A percentile compares a stretch with the other conserved stretches of the same genome.
Conservation (phyloP, 2,797 vertebrate genomes). For the Gastrophryne carolinensis region DNA sequence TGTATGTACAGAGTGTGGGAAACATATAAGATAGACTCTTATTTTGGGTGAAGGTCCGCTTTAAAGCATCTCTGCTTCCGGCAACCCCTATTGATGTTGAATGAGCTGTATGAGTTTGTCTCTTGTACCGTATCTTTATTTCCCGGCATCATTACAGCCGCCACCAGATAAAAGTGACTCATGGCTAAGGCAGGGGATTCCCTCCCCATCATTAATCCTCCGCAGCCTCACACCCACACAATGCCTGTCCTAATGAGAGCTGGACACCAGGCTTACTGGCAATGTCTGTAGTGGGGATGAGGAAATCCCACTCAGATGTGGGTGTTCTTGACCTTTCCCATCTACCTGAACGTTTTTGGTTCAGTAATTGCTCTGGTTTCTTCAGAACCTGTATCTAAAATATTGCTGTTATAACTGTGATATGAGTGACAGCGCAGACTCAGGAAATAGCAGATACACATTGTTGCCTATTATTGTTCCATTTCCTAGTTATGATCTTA, state of each 20-base stretch:
- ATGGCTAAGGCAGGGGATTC: background rate
- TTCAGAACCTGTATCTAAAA: too few species aligned
- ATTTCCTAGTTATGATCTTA: too few species aligned
- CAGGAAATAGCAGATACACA: too few species aligned
- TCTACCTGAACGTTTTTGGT: background rate
- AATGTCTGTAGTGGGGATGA: background rate
- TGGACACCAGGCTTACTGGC: background rate
- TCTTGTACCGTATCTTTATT: background rate
- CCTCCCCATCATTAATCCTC: constrained; percentile 6
- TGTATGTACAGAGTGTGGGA: too few species aligned
- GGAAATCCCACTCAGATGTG: background rate
- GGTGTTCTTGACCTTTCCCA: background rate
- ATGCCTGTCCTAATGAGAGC: background rate
- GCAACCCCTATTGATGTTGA: too few species aligned
- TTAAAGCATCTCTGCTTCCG: too few species aligned
- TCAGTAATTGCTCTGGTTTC: background rate
- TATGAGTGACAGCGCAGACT: too few species aligned
- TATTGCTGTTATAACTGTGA: too few species aligned
- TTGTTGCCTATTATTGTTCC: too few species aligned
- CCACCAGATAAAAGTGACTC: constrained; percentile 2
- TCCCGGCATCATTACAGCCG: background rate
- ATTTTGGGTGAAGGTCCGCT: too few species aligned
- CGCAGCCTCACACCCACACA: constrained; percentile 1
- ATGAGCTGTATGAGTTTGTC: too few species aligned
- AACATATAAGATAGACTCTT: too few species aligned